Evolutionary conservation across 2,113 vertebrate species (phyloP).

Genomic region (Sitta europaea): DNA sequence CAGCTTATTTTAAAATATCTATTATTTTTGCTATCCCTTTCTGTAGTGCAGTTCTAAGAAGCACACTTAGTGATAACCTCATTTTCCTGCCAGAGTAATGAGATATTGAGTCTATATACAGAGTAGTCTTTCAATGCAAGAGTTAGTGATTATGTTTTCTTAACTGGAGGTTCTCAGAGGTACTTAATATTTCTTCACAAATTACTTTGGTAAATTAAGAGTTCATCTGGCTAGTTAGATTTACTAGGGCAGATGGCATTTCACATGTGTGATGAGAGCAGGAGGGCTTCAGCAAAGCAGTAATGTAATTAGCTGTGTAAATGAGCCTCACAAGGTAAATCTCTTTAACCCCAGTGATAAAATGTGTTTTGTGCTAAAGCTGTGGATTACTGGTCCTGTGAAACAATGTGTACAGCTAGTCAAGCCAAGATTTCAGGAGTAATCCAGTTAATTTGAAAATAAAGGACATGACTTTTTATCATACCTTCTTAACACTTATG

Average conservation of each 20-base stretch:
- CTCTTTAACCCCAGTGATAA: constrained; percentile 55
- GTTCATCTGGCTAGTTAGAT: background rate
- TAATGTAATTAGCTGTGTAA: constrained; percentile 48
- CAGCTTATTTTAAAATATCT: background rate
- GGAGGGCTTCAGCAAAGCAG: constrained; percentile 18
- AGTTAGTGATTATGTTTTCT: background rate
- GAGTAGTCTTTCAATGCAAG: background rate
- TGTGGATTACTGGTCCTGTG: constrained; percentile 49
- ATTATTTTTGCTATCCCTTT: background rate
- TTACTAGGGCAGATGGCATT: constrained; percentile 50
- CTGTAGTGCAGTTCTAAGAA: background rate
- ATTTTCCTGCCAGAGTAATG: background rate
- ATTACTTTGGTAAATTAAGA: constrained; percentile 15
- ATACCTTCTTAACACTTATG: background rate
- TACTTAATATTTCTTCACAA: constrained; percentile 29
- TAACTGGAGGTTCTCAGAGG: background rate
- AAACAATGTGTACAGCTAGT: constrained; percentile 41
- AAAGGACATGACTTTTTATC: background rate
- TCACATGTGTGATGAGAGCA: background rate
- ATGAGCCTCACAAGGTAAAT: constrained; percentile 52
- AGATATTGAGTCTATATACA: background rate
- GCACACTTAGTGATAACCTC: background rate
- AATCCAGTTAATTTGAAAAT: constrained; percentile 46
- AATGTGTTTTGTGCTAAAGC: constrained; percentile 41
- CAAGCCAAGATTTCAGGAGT: background rate